Evolutionary conservation across 1,140 invertebrate genomes (phyloP).

Genomic region (Capitella teleta): DNA sequence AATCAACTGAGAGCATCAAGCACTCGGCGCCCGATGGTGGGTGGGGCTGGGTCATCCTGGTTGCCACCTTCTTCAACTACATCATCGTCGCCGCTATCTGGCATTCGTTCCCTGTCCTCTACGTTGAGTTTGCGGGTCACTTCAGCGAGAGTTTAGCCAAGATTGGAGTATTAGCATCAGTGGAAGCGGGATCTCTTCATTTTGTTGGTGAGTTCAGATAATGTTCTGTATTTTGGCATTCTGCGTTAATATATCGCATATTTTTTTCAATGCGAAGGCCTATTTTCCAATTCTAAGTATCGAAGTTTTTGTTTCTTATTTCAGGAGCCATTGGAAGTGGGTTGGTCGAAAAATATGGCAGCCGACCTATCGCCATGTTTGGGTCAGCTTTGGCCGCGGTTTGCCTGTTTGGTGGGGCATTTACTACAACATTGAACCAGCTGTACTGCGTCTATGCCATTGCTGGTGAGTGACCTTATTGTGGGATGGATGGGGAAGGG

Average conservation of each 20-base stretch:
- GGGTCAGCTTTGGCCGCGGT: neutral
- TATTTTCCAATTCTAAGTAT: too few species aligned
- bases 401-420: neutral
- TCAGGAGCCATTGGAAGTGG: neutral
- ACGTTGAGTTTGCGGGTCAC: slow-evolving; percentile 4
- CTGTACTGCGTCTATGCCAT: neutral
- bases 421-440: neutral
- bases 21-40: slow-evolving; percentile 5
- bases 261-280: too few species aligned
- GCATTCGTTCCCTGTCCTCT: slow-evolving; percentile 4
- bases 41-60: slow-evolving; percentile 10
- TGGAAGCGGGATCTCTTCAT: neutral
- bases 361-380: neutral
- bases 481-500: too few species aligned
- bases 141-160: neutral
- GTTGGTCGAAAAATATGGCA: neutral
- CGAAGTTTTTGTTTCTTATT: too few species aligned
- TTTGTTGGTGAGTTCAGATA: neutral
- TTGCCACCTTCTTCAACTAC: slow-evolving; percentile 5
- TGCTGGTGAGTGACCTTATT: neutral
- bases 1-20: too few species aligned
- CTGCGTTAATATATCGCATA: neutral
- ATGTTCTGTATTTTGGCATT: neutral
- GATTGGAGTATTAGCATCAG: neutral
- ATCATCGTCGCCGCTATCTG: slow-evolving; percentile 4